Conservation (phyloP, 2,888 invertebrate genomes). For the Drosophila borealis region DNA sequence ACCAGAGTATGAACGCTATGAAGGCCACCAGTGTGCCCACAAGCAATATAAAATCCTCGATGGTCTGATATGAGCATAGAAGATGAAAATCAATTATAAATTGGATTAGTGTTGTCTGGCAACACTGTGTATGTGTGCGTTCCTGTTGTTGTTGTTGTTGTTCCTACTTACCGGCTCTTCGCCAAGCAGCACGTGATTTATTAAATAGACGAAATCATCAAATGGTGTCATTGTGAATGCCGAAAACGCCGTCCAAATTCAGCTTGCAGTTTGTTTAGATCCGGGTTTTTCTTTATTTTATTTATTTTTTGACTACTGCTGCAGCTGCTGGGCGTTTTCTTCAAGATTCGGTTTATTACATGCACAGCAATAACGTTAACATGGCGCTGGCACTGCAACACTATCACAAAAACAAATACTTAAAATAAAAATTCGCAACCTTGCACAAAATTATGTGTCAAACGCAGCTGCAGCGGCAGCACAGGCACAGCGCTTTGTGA, state of each 20-base stretch:
- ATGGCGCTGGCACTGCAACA: constrained; percentile 26
- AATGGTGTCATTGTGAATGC: constrained; percentile 86
- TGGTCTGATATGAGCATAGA: constrained; percentile 84
- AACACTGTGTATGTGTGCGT: neutral
- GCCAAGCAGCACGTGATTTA: constrained; percentile 87
- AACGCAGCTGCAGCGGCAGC: constrained; percentile 45
- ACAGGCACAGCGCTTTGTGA: constrained; percentile 38
- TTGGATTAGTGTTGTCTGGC: constrained; percentile 16
- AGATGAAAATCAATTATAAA: constrained; percentile 26
- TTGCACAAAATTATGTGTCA: constrained; percentile 18
- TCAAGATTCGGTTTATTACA: neutral
- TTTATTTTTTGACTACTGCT: neutral
- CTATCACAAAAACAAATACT: constrained; percentile 41
- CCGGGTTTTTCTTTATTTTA: constrained; percentile 1
- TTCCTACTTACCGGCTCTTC: constrained; percentile 87
- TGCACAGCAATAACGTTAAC: constrained; percentile 20
- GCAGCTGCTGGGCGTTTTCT: constrained; percentile 13
- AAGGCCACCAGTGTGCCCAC: constrained; percentile 88
- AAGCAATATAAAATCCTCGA: constrained; percentile 88
- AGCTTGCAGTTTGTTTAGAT: constrained; percentile 31
- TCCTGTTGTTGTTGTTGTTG: neutral
- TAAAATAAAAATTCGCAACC: constrained; percentile 30
- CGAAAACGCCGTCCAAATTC: constrained; percentile 26
- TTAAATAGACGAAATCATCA: constrained; percentile 87
- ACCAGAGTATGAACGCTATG: constrained; percentile 88